Evolutionary conservation across 2,888 invertebrate species (phyloP), one percentile per base, ranked within the genome.

Genomic region (Dendrolimus houi): DNA sequence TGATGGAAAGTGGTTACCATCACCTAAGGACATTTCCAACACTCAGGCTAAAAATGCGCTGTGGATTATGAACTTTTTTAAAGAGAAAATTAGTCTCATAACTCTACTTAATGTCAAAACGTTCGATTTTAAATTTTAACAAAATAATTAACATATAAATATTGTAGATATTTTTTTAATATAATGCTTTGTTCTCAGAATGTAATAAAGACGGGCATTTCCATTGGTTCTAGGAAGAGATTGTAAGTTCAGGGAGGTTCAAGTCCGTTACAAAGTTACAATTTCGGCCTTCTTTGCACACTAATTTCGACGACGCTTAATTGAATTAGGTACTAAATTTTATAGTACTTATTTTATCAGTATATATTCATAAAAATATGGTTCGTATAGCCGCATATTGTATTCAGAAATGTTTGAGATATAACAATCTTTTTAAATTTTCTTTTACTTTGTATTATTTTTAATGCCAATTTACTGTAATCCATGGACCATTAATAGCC

Each of bases 181-280:
- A 29, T 29, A 29, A 29, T 3, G 29, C 29, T 29, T 29, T 29
- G 29, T 29, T 29, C 29, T 29, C 47, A 9, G 47, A 47, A 47
- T 47, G 8, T 47, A 47, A 47, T 9, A 29, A 29, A 29, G 29
- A 29, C 29, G 29, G 29, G 29, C 29, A 29, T 29, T 6, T 29
- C 29, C 29, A 29, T 29, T 29, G 47, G 52, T 62, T 70, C 61
- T 62, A 79, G 81, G 79, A 82, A 83, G 83, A 75, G 79, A 81
- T 74, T 77, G 80, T 72, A 70, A 74, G 79, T 79, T 82, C 83
- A 81, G 69, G 77, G 76, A 70, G 65, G 79, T 77, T 74, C 68
- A 69, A 64, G 55, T 13, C 58, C 56, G 56, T 59, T 58, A 52
- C 57, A 62, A 42, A 53, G 56, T 58, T 62, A 60, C 58, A 61